A percentile compares a stretch with the other conserved stretches of the same genome.
These are phyloP conservation scores for Marmota flaviventris DNA, from an alignment of 2,113 vertebrate genomes.

Conservation along the genomic window DNA sequence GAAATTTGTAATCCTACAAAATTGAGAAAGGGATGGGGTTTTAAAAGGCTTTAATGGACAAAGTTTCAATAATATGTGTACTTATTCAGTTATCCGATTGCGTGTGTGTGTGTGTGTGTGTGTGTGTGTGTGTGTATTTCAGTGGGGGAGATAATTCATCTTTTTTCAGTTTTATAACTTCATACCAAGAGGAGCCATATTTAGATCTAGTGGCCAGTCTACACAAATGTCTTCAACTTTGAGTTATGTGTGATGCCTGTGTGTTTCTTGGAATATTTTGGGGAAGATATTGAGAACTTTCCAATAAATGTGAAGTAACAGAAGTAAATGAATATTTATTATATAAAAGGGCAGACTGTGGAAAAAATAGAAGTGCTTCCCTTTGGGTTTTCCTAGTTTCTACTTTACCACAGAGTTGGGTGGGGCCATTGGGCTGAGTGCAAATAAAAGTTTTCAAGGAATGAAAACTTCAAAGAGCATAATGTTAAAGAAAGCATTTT, in stretches of 20 bases:
- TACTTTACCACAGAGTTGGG: background rate
- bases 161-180: background rate
- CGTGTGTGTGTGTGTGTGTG: background rate
- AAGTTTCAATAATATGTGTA: background rate
- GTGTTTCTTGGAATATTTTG: background rate
- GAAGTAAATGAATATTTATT: background rate
- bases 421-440: accelerated
- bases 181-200: background rate
- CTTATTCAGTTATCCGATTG: background rate
- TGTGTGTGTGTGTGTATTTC: background rate
- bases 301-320: background rate
- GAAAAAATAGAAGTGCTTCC: background rate
- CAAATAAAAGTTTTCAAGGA: background rate
- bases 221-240: background rate
- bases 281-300: background rate
- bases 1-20: background rate
- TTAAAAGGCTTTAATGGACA: background rate
- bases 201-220: background rate
- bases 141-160: background rate
- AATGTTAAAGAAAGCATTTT: background rate
- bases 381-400: background rate
- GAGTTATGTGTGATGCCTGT: background rate
- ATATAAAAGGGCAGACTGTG: background rate
- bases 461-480: background rate
- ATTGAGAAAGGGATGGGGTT: background rate